phyloP scores from a whole-genome alignment of 2,797 vertebrate genomes.

The Enteromius viviparus region DNA sequence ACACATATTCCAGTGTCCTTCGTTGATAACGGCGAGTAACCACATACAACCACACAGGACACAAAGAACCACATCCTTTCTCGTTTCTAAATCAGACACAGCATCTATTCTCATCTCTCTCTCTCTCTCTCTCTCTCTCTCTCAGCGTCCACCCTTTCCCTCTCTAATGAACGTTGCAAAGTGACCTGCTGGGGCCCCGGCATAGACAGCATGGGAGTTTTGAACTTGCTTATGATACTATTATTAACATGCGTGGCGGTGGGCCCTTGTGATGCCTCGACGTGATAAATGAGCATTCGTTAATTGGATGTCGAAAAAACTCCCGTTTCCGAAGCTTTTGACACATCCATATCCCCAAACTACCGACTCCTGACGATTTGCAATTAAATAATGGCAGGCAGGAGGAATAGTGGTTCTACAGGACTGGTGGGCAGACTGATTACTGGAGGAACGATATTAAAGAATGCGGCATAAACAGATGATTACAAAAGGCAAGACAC shows the following conservation, averaged over 20 bases:
- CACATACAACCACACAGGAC: slow-evolving; percentile 45
- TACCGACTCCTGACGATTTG: slow-evolving; percentile 70
- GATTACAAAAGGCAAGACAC: slow-evolving; percentile 66
- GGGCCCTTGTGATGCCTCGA: slow-evolving; percentile 63
- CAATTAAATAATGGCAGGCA: slow-evolving; percentile 78
- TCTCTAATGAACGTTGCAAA: slow-evolving; percentile 53
- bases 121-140: slow-evolving; percentile 9
- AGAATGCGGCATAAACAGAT: slow-evolving; percentile 70
- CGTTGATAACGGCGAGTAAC: slow-evolving; percentile 39
- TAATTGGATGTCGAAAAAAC: slow-evolving; percentile 85
- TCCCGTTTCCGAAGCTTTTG: slow-evolving; percentile 57
- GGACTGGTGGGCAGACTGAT: slow-evolving; percentile 78
- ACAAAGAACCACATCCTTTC: slow-evolving; percentile 32
- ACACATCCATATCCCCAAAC: slow-evolving; percentile 60
- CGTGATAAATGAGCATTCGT: slow-evolving; percentile 86
- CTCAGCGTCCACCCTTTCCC: slow-evolving; percentile 32
- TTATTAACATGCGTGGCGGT: slow-evolving; percentile 80
- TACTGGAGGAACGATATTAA: slow-evolving; percentile 67
- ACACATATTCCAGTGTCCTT: slow-evolving; percentile 27
- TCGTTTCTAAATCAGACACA: slow-evolving; percentile 31
- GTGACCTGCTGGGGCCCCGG: slow-evolving; percentile 41
- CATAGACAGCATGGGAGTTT: slow-evolving; percentile 52
- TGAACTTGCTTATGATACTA: slow-evolving; percentile 75
- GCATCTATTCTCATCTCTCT: slow-evolving; percentile 21
- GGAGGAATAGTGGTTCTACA: slow-evolving; percentile 71